Conservation (phyloP, 2,113 vertebrate species). For the Fregetta grallaria region DNA sequence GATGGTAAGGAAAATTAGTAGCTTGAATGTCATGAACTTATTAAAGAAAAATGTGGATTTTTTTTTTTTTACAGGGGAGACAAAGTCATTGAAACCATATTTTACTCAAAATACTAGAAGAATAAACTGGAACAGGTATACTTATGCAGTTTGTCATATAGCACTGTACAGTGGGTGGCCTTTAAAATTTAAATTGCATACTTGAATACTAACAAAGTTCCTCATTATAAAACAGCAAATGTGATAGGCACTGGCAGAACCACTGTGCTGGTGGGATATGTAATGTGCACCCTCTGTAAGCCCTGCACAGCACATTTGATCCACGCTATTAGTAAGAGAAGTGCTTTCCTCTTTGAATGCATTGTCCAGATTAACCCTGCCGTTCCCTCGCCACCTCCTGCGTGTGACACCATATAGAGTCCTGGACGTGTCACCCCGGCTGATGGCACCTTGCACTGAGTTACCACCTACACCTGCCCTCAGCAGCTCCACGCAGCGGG, state of each 20-base stretch:
- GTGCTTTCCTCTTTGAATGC: not conserved
- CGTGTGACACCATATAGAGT: fast-evolving
- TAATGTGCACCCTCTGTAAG: not conserved
- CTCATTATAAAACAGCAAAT: not conserved
- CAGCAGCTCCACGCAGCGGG: not conserved
- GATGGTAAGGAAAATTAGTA: not conserved
- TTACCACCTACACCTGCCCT: not conserved
- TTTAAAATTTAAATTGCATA: not conserved
- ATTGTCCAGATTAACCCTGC: not conserved
- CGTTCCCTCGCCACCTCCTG: not conserved
- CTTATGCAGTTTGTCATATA: not conserved
- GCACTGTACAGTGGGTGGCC: not conserved
- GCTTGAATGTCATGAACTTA: not conserved
- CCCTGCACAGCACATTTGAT: not conserved
- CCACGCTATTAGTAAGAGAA: not conserved
- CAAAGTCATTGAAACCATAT: not conserved
- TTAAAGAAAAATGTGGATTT: not conserved
- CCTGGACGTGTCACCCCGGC: not conserved
- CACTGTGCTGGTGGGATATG: not conserved
- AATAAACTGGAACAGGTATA: not conserved
- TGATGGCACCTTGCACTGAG: not conserved
- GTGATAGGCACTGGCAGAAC: not conserved
- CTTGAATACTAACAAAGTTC: not conserved
- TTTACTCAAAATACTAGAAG: not conserved
- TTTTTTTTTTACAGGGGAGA: not conserved